Evolutionary conservation across 2,888 invertebrate genomes (phyloP), one percentile per base, ranked within the genome.

Genomic region (Apodemia duryi): DNA sequence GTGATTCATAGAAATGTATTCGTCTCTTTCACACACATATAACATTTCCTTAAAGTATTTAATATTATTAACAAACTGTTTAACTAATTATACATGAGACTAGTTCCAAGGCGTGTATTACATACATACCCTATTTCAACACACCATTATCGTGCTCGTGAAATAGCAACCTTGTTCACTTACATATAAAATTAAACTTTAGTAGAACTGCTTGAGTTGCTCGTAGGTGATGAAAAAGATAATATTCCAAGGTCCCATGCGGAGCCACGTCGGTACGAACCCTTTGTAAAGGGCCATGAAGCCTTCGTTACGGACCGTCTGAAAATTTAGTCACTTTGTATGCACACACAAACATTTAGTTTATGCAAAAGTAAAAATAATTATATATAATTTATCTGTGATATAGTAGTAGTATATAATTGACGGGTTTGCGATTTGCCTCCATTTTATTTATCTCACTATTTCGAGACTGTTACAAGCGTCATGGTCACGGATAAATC

Each of bases 171-270:
- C 35, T 13, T 60, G n/a, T 60, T n/a, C n/a, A n/a, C 5, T 38
- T 32, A 11, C 9, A n/a, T 32, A n/a, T n/a, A 11, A 35, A n/a
- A 21, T 21, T 28, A 13, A n/a, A n/a, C n/a, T 29, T 65, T 41
- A 65, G 88, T 95, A 95, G 67, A 95, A 76, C 74, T 94, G 93
- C 85, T 97, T 98, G 70, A 98, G 93, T 84, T 98, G 97, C 85
- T 98, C 98, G 85, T 97, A 98, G 9, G 97, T 96, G 80, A 98
- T 94, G 89, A 98, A 98, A 93, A 98, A 98, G 82, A 98, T 98
- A 72, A 98, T 96, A 91, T 98, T 98, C 98, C 98, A 98, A 6
- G 98, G 98, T 0, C 98, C 98, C 95, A 98, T 97, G 73, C 98
- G 94, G 73, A 98, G 93, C 96, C 97, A 97, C 35, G 98, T 97